Base-by-base conservation (phyloP, 2,888 invertebrate species). In the Diarsia mendica region DNA sequence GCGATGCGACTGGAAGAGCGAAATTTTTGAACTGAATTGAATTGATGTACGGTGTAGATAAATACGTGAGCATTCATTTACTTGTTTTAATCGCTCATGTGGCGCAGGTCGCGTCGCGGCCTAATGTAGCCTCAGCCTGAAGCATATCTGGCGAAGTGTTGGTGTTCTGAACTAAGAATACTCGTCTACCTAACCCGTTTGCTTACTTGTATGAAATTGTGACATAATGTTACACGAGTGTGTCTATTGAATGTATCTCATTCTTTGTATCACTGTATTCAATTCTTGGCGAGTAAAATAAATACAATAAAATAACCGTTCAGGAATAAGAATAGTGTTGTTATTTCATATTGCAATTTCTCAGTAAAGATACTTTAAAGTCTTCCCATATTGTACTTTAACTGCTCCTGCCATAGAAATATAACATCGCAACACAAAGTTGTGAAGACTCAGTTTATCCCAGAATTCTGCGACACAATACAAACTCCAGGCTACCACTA, bases 401-500 rank as follows among this genome's bases (percentile, higher is more conserved):
- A 79, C 44, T 4, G 58, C 44, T 61, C 2, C 11, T 23, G 33
- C 49, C 53, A 64, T 11, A 67, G 15, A 60, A 70, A 74, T 48
- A 61, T 46, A 33, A n/a, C n/a, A 61, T 65, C 13, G 6, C 28
- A 60, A 75, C 28, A 55, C 28, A 55, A 80, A 80, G 20, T 80
- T 67, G 5, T 3, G 13, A 28, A 39, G 67, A 28, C 23, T 48
- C 48, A 51, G 39, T 75, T 28, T 67, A 48, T 39, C 15, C 33
- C 44, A 61, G 51, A 33, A 53, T 68, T 66, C 66, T 63, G 23
- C 15, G 44, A 53, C 53, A 60, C 67, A 53, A 49, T 49, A 74
- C 84, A 48, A 72, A 85, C 66, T 60, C 20, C 44, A 10, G n/a
- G n/a, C 44, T 53, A 69, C 18, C 28, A n/a, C 18, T 9, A 46